Base-by-base conservation (phyloP, 35 echinoderm and acorn worm species). In the Chiridota heheva region DNA sequence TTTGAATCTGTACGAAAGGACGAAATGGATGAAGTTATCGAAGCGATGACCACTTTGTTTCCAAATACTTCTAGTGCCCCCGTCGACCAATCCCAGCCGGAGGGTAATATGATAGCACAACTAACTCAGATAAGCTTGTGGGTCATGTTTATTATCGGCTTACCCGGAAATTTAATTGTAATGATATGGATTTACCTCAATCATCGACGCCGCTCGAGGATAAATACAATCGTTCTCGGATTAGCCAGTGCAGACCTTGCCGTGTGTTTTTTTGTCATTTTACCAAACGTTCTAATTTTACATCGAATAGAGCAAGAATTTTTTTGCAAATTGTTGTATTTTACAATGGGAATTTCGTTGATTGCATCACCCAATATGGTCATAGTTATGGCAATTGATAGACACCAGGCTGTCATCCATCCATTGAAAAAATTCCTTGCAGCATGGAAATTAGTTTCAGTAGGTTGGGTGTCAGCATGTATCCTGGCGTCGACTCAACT, bases 341-440 rank as follows among this genome's bases (percentile, higher is more conserved):
- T 81, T 43, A 47, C 85, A 1, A 82, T 81, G 49, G 82, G 86
- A 63, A 71, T 82, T 12, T 59, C 92, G 1, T 60, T 96, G 3
- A 90, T 96, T 46, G 68, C 81, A 0, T 85, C 87, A 2, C 82
- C 86, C 8, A 96, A 90, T 62, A 90, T 90, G 92, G 75, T 96
- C 13, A 76, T 84, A 26, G 57, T 90, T 2, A 85, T 96, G 75
- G 92, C 92, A 0, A 63, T 96, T 17, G 92, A 96, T 37, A 73
- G 92, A 33, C 87, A 90, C 53, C 92, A 96, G 26, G 87, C 92
- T 1, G 87, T 96, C 22, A 77, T 89, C 1, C 61, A 76, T 74
- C 92, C 92, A 6, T 78, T 96, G 7, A 96, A 90, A 49, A 82
- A 90, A 40, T 90, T 86, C 40, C 46, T 82, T 32, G 60, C 82